Conservation (phyloP, 1,140 invertebrate genomes). For the Bombus huntii region DNA sequence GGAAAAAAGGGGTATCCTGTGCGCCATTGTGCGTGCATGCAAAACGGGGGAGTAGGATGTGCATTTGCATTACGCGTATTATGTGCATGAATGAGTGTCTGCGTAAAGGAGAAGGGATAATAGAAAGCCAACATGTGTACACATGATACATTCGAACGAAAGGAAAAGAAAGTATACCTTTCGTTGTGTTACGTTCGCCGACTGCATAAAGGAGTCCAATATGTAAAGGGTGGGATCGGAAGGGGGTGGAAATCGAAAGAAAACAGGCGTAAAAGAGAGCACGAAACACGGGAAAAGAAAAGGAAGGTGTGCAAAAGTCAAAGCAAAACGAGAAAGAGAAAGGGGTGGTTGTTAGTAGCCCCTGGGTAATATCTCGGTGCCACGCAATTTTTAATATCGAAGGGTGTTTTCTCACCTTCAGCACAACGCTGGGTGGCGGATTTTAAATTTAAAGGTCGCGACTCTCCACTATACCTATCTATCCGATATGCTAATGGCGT, state of each 20-base stretch:
- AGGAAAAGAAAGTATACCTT: conserved; percentile 4
- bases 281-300: background rate
- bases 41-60: background rate
- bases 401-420: conserved; percentile 80
- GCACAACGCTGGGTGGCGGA: conserved; percentile 72
- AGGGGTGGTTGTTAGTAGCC: conserved; percentile 17
- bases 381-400: conserved; percentile 81
- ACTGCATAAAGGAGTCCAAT: background rate
- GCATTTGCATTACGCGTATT: background rate
- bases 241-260: background rate
- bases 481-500: no score
- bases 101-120: background rate
- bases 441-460: conserved; percentile 71
- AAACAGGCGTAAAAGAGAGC: background rate
- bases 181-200: background rate
- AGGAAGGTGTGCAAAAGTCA: background rate
- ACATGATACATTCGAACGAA: background rate
- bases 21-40: background rate
- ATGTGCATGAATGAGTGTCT: conserved; percentile 10
- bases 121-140: background rate
- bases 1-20: background rate
- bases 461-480: no score
- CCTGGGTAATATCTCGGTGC: conserved; percentile 74
- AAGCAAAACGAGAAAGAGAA: conserved; percentile 28
- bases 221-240: background rate